A percentile compares a stretch with the other conserved stretches of the same genome.
phyloP scores from a whole-genome alignment of 1,140 invertebrate genomes.

The Diorhabda sublineata region DNA sequence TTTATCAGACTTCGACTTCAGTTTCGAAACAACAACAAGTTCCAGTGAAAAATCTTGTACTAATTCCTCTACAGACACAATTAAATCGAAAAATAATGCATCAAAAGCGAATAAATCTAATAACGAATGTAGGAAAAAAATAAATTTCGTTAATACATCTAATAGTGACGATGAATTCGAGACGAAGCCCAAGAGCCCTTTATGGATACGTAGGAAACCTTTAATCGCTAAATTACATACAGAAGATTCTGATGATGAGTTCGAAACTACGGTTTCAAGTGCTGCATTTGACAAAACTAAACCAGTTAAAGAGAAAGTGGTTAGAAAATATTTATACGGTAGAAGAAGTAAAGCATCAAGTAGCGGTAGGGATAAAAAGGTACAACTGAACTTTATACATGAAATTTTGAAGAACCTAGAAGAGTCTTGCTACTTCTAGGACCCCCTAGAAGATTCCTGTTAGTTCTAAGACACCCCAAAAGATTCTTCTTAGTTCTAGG shows the following conservation, averaged over 20 bases:
- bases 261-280: neutral
- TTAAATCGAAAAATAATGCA: too few relatives aligned
- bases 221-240: neutral
- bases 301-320: neutral
- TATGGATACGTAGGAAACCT: neutral
- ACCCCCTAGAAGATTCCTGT: too few relatives aligned
- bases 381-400: too few relatives aligned
- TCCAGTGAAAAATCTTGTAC: constrained; percentile 4
- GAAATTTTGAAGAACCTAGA: too few relatives aligned
- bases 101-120: too few relatives aligned
- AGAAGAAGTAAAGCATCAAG: neutral
- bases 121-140: too few relatives aligned
- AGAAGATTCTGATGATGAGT: neutral
- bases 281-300: neutral
- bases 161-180: constrained; percentile 24
- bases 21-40: constrained; percentile 1
- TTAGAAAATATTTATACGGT: neutral
- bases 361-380: neutral
- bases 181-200: constrained; percentile 6
- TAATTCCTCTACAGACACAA: neutral
- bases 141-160: neutral
- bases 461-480: too few relatives aligned
- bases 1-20: constrained; percentile 4
- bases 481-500: too few relatives aligned
- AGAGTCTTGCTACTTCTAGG: too few relatives aligned